These are phyloP conservation scores for Metopia argyrocephala DNA, from an alignment of 2,888 invertebrate species.

Conservation along the genomic window DNA sequence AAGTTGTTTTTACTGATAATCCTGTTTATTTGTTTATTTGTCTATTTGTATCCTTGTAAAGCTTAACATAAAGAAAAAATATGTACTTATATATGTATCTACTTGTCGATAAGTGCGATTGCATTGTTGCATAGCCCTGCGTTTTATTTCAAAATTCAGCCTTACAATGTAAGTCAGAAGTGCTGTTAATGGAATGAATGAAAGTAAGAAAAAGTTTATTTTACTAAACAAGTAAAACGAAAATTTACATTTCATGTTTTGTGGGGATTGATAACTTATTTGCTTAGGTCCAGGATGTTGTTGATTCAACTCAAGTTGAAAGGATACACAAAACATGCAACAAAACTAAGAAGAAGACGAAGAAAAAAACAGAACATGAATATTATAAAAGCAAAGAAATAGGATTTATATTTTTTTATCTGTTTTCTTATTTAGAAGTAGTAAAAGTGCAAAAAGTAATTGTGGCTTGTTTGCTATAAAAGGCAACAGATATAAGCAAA, in stretches of 20 bases:
- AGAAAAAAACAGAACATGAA: conserved; percentile 13
- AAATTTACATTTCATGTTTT: conserved; percentile 55
- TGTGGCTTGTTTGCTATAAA: background rate
- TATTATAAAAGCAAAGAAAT: conserved; percentile 24
- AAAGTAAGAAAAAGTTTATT: conserved; percentile 32
- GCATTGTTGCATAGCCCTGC: conserved; percentile 13
- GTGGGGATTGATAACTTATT: conserved; percentile 61
- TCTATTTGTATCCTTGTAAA: conserved; percentile 38
- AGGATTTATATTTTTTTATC: too few species aligned
- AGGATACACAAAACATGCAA: background rate
- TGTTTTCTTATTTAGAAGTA: conserved; percentile 9
- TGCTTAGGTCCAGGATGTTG: conserved; percentile 53
- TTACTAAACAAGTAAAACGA: conserved; percentile 45
- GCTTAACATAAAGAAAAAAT: conserved; percentile 8
- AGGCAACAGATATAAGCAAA: conserved; percentile 9
- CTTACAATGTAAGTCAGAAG: conserved; percentile 3
- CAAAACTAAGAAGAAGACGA: background rate
- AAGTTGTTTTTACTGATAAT: conserved; percentile 25
- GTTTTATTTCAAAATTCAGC: conserved; percentile 12
- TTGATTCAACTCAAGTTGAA: conserved; percentile 29
- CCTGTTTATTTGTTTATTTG: conserved; percentile 14
- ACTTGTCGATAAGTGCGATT: conserved; percentile 46
- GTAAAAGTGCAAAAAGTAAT: conserved; percentile 9
- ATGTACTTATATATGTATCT: conserved; percentile 19
- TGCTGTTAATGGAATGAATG: background rate